phyloP scores from a whole-genome alignment of 2,113 vertebrate species.

The Sinosuthora webbiana region DNA sequence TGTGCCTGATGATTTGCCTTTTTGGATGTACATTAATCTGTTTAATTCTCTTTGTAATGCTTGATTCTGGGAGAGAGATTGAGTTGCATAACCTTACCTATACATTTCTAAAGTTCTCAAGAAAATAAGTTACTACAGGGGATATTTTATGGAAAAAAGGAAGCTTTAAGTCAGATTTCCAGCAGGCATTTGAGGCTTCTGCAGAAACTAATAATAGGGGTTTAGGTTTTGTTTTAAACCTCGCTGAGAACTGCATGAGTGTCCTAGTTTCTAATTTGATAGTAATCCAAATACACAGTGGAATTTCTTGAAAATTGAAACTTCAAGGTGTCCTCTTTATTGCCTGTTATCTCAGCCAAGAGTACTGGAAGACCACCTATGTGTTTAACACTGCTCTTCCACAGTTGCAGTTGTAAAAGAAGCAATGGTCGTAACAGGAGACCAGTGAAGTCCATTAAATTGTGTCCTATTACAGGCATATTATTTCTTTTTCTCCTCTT shows the following conservation, averaged over 20 bases:
- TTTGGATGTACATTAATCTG: background rate
- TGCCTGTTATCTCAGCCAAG: conserved; percentile 40
- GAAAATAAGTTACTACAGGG: background rate
- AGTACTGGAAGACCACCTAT: conserved; percentile 32
- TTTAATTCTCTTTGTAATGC: conserved; percentile 29
- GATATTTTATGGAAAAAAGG: conserved; percentile 21
- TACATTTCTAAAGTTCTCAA: background rate
- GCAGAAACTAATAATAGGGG: conserved; percentile 35
- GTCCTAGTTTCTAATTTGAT: conserved; percentile 56
- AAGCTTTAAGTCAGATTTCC: conserved; percentile 9
- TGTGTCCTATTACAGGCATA: background rate
- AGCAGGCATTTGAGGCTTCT: conserved; percentile 27
- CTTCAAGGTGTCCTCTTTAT: conserved; percentile 57
- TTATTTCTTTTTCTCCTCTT: conserved; percentile 39
- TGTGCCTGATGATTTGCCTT: conserved; percentile 14
- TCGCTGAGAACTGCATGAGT: conserved; percentile 19
- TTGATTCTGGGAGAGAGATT: conserved; percentile 1
- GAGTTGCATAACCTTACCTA: background rate
- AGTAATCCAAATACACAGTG: conserved; percentile 56
- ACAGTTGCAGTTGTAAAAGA: background rate
- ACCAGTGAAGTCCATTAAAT: conserved; percentile 11
- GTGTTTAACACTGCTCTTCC: conserved; percentile 18
- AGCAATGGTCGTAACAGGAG: background rate
- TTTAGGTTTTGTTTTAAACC: conserved; percentile 37
- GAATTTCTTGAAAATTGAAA: conserved; percentile 58